phyloP scores from a whole-genome alignment of 2,888 invertebrate genomes.

The Amiota minor region DNA sequence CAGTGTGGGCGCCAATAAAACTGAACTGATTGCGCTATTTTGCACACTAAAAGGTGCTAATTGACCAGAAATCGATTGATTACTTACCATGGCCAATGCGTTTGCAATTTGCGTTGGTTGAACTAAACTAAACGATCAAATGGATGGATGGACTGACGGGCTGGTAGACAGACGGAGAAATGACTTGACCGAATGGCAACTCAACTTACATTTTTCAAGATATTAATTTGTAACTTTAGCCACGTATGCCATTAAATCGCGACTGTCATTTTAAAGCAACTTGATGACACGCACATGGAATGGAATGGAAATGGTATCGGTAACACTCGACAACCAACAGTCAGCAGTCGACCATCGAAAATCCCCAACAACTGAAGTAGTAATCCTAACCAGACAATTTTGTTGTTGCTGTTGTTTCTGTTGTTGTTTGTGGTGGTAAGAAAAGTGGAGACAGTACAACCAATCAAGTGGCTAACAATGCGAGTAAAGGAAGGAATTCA shows the following conservation, averaged over 20 bases:
- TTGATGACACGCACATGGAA: slow-evolving; percentile 71
- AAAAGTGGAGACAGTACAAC: neutral
- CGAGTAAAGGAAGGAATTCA: slow-evolving; percentile 5
- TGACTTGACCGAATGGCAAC: slow-evolving; percentile 28
- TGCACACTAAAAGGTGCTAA: slow-evolving; percentile 70
- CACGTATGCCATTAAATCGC: slow-evolving; percentile 69
- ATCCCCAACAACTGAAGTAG: neutral
- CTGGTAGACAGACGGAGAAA: slow-evolving; percentile 20
- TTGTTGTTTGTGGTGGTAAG: neutral
- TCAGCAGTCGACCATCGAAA: neutral
- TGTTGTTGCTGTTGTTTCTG: neutral
- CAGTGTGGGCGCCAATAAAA: slow-evolving; percentile 26
- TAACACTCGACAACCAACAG: neutral
- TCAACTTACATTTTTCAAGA: slow-evolving; percentile 38
- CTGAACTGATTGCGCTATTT: slow-evolving; percentile 60
- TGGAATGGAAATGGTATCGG: slow-evolving; percentile 21
- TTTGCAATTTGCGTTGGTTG: slow-evolving; percentile 13
- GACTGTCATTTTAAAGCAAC: slow-evolving; percentile 72
- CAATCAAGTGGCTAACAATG: slow-evolving; percentile 27
- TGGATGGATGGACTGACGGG: slow-evolving; percentile 6
- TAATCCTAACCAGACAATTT: neutral
- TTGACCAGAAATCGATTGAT: slow-evolving; percentile 65
- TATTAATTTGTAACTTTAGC: slow-evolving; percentile 67
- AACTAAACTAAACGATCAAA: slow-evolving; percentile 18
- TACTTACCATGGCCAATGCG: slow-evolving; percentile 55